phyloP scores from a whole-genome alignment of 2,888 invertebrate species.

The Cetonia aurata region DNA sequence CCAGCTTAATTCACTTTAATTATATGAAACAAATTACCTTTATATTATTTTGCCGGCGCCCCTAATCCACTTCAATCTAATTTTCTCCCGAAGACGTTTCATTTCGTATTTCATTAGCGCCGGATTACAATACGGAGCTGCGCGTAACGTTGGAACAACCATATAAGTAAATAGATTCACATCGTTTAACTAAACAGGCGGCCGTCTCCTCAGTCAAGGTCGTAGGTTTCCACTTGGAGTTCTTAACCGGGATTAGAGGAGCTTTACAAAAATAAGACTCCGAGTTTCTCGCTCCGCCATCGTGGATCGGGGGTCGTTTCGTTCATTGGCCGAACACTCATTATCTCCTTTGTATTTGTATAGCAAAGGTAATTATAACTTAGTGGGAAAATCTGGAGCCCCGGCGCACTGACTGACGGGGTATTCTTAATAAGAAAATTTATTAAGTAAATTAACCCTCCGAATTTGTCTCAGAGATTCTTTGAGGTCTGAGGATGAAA shows the following conservation, averaged over 20 bases:
- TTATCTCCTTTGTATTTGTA: slow-evolving; percentile 21
- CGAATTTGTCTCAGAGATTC: slow-evolving; percentile 12
- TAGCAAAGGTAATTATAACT: slow-evolving; percentile 29
- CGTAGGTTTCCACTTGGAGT: slow-evolving; percentile 30
- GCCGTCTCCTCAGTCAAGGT: slow-evolving; percentile 30
- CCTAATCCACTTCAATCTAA: slow-evolving; percentile 40
- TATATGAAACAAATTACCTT: slow-evolving; percentile 41
- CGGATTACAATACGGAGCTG: slow-evolving; percentile 42
- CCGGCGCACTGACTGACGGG: not conserved
- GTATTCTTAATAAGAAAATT: slow-evolving; percentile 24
- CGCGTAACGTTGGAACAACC: slow-evolving; percentile 6
- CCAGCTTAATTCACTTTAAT: slow-evolving; percentile 31
- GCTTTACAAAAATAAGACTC: slow-evolving; percentile 29
- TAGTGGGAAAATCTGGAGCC: slow-evolving; percentile 16
- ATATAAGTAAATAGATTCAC: slow-evolving; percentile 42
- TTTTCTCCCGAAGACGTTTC: slow-evolving; percentile 43
- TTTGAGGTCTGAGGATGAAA: slow-evolving; percentile 3
- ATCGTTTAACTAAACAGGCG: slow-evolving; percentile 38
- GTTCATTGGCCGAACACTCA: slow-evolving; percentile 11
- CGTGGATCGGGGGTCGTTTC: not conserved
- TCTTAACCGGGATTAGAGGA: slow-evolving; percentile 32
- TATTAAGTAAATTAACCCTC: slow-evolving; percentile 26
- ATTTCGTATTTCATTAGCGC: slow-evolving; percentile 45
- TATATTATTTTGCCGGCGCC: slow-evolving; percentile 24
- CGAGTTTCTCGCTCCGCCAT: not conserved